Evolutionary conservation across 2,797 vertebrate genomes (phyloP), one percentile per base, ranked within the genome.

Genomic region (Lepidocolaptes lacrymiger): DNA sequence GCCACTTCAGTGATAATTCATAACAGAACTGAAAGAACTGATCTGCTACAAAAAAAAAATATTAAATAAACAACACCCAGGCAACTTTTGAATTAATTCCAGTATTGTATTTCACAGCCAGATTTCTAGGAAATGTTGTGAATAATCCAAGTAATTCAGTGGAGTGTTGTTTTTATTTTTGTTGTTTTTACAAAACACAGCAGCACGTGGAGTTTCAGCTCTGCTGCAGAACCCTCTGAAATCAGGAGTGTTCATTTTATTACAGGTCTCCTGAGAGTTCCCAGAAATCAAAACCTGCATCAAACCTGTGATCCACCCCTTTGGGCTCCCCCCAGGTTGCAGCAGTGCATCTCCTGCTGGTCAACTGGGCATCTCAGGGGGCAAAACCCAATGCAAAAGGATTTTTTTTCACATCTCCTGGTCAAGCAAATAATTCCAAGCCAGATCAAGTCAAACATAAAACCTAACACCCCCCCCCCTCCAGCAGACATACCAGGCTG

Each of bases 101-200:
- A 97, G 95, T 93, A 95, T 94, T 97, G 92, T 96, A 63, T 92
- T 97, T 95, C 84, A 67, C 92, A 96, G 95, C 94, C 95, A 97
- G 94, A 92, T 95, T 95, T 96, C 95, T 93, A 97, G 95, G 94
- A 95, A 96, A 88, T 46, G 37, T 68, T 95, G 93, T 88, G 91
- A 95, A 96, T 94, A 95, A 90, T 96, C 94, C 94, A 96, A 97
- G 83, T 79, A 90, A 95, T 93, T 96, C 95, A 91, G 91, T 59
- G 54, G 75, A 86, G 92, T 37, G 93, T 72, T 88, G 85, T 27
- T 91, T 77, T 82, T 85, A 21, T n/a, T 64, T 64, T 39, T 68
- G 55, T 77, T 79, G 58, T 62, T 90, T 93, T 68, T 39, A 62
- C 32, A 78, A 84, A 86, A 78, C 82, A 62, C 52, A 86, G 56